These are phyloP conservation scores for Limenitis camilla DNA, from an alignment of 2,888 invertebrate species.

Conservation along the genomic window DNA sequence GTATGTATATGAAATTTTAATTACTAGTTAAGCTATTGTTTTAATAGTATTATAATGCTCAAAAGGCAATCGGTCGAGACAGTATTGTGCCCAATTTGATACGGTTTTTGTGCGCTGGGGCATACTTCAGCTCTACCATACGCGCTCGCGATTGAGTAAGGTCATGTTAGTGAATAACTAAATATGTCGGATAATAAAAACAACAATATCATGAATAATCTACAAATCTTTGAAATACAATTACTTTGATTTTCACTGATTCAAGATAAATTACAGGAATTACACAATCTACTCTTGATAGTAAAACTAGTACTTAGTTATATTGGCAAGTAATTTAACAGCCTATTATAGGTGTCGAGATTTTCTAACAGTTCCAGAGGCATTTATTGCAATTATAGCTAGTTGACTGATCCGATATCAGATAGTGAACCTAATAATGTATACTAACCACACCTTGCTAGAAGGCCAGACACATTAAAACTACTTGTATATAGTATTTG, in stretches of 20 bases:
- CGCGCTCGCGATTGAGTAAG: slow-evolving; percentile 39
- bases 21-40: slow-evolving; percentile 17
- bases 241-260: neutral
- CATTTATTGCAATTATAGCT: slow-evolving; percentile 45
- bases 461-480: slow-evolving; percentile 4
- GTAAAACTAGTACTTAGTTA: neutral
- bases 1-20: too few relatives aligned
- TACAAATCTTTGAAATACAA: neutral
- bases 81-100: slow-evolving; percentile 57
- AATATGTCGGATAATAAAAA: too few relatives aligned
- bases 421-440: slow-evolving; percentile 33
- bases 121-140: slow-evolving; percentile 37
- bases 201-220: neutral
- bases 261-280: neutral
- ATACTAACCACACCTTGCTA: slow-evolving; percentile 7
- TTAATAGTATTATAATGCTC: slow-evolving; percentile 5
- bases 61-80: slow-evolving; percentile 26
- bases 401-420: slow-evolving; percentile 45
- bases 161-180: slow-evolving; percentile 30
- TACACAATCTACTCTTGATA: neutral
- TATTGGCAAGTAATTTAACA: neutral
- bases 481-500: neutral
- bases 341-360: slow-evolving; percentile 3
- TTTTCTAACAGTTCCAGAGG: slow-evolving; percentile 12
- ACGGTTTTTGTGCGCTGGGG: slow-evolving; percentile 54